phyloP scores from a whole-genome alignment of 1,140 invertebrate genomes.

The Thaumetopoea pityocampa region DNA sequence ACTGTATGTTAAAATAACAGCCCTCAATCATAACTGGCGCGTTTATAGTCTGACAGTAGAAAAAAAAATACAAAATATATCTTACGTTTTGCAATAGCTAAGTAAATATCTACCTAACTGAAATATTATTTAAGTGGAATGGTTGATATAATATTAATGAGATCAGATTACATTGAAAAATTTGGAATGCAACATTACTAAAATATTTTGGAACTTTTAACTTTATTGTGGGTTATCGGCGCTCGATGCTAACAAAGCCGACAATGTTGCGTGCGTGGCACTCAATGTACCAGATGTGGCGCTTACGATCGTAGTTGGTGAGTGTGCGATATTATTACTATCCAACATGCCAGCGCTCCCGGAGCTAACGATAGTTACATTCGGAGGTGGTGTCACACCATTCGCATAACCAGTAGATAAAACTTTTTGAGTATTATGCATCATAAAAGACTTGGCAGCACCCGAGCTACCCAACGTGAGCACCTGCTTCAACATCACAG shows the following conservation, averaged over 20 bases:
- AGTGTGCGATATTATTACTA: constrained; percentile 32
- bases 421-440: constrained; percentile 73
- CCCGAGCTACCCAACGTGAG: constrained; percentile 68
- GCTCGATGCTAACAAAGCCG: constrained; percentile 60
- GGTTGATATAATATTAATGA: no score
- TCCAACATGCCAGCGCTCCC: constrained; percentile 44
- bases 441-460: constrained; percentile 68
- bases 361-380: constrained; percentile 66
- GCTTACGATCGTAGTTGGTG: constrained; percentile 38
- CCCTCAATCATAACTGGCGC: no score
- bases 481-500: constrained; percentile 73
- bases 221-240: constrained; percentile 47
- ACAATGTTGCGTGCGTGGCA: constrained; percentile 69
- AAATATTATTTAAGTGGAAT: no score
- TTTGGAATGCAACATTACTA: no score
- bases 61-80: no score
- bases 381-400: constrained; percentile 54
- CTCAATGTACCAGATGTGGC: constrained; percentile 65
- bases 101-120: no score
- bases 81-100: no score
- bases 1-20: no score
- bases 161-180: no score
- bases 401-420: constrained; percentile 66
- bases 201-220: no score
- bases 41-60: no score